Evolutionary conservation across 2,113 vertebrate genomes (phyloP).

Genomic region (Axis porcinus): DNA sequence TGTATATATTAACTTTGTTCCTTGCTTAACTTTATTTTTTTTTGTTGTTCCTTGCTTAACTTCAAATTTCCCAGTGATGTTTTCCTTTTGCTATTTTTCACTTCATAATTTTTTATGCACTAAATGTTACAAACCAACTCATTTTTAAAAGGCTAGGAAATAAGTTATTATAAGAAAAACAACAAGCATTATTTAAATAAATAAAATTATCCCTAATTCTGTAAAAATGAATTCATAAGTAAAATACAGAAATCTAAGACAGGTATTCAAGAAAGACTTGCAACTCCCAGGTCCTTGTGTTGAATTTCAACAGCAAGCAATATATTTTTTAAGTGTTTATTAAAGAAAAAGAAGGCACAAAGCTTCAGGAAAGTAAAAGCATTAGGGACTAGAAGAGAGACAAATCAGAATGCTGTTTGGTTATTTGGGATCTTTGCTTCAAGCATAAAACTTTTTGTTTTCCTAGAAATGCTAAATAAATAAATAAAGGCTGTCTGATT

Average conservation of each 20-base stretch:
- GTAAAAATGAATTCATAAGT: conserved; percentile 4
- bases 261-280: conserved; percentile 67
- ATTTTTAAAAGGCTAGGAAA: neutral
- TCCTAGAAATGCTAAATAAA: conserved; percentile 64
- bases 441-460: conserved; percentile 71
- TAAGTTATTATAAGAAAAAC: neutral
- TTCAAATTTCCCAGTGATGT: neutral
- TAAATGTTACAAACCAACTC: neutral
- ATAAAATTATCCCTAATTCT: neutral
- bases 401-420: conserved; percentile 76
- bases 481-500: conserved; percentile 66
- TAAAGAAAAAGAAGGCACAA: conserved; percentile 73
- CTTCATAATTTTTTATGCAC: neutral
- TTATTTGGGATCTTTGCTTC: conserved; percentile 72
- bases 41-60: neutral
- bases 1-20: neutral
- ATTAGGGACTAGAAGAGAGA: conserved; percentile 73
- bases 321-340: conserved; percentile 78
- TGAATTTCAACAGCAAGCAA: conserved; percentile 69
- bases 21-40: neutral
- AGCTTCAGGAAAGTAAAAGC: conserved; percentile 78
- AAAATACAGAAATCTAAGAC: conserved; percentile 44
- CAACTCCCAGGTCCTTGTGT: conserved; percentile 50
- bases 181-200: neutral
- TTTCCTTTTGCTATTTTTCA: neutral